Conservation (phyloP, 2,888 invertebrate genomes). For the Volucella zonaria region DNA sequence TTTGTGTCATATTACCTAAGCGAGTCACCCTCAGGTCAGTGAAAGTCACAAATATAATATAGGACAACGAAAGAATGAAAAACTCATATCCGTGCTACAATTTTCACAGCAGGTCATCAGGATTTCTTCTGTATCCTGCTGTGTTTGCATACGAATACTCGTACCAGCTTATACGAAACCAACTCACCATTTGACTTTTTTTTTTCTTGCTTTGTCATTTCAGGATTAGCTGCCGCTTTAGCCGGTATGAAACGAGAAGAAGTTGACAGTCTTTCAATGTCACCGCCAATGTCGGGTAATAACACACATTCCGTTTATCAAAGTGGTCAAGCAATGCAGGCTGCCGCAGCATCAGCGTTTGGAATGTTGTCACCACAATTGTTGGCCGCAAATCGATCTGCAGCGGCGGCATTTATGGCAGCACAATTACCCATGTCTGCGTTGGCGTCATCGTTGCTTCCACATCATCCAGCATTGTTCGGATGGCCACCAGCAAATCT, state of each 20-base stretch:
- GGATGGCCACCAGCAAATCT: conserved; percentile 78
- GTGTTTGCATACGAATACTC: conserved; percentile 20
- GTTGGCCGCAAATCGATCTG: conserved; percentile 81
- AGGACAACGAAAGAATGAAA: conserved; percentile 44
- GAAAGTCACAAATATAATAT: conserved; percentile 31
- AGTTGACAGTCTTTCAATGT: conserved; percentile 80
- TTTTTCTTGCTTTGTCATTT: conserved; percentile 63
- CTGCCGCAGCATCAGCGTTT: conserved; percentile 81
- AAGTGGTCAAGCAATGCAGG: conserved; percentile 79
- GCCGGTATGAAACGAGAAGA: conserved; percentile 82
- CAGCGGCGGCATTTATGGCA: conserved; percentile 82
- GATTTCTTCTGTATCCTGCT: conserved; percentile 38
- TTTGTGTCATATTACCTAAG: conserved; percentile 58
- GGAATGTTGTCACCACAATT: conserved; percentile 81
- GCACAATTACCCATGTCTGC: conserved; percentile 81
- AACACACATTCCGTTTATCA: conserved; percentile 79
- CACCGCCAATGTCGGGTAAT: conserved; percentile 81
- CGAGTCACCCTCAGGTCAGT: conserved; percentile 67
- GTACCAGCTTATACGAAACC: conserved; percentile 8
- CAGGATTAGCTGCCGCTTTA: conserved; percentile 82
- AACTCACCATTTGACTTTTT: conserved; percentile 49
- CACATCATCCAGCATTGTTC: conserved; percentile 81
- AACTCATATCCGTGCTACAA: conserved; percentile 59
- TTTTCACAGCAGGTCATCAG: conserved; percentile 72
- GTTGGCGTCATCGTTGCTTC: conserved; percentile 80